A percentile compares a stretch with the other conserved stretches of the same genome.
These are phyloP conservation scores for Embiotoca jacksoni DNA, from an alignment of 2,113 vertebrate genomes.

Conservation along the genomic window DNA sequence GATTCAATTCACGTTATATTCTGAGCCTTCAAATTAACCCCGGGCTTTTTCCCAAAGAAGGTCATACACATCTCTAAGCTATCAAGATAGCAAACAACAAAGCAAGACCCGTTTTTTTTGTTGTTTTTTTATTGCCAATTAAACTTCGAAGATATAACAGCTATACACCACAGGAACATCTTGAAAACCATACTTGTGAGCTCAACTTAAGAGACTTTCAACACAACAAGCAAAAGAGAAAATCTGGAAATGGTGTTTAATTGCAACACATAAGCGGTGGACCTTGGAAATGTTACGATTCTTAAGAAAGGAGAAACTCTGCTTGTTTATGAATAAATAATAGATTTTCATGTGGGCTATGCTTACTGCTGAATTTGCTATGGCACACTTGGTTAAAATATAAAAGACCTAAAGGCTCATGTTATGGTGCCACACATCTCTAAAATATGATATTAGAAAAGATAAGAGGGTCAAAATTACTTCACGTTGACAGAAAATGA, in stretches of 20 bases:
- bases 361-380: neutral
- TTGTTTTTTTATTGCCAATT: constrained; percentile 7
- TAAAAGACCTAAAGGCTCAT: constrained; percentile 5
- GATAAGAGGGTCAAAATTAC: constrained; percentile 1
- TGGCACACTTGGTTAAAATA: constrained; percentile 2
- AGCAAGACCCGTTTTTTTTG: neutral
- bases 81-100: neutral
- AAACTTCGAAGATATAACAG: constrained; percentile 28
- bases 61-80: neutral
- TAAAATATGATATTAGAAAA: constrained; percentile 25
- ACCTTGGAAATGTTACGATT: neutral
- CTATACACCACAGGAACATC: neutral
- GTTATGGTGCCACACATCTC: neutral
- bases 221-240: neutral
- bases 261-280: neutral
- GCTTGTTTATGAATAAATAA: neutral
- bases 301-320: neutral
- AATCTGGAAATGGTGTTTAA: neutral
- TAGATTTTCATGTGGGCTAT: neutral
- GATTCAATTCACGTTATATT: too few species aligned
- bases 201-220: neutral
- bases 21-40: too few species aligned
- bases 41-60: neutral
- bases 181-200: neutral
- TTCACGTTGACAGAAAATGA: constrained; percentile 30